Base-by-base conservation (phyloP, 2,113 vertebrate genomes). In the Leiothrix lutea region DNA sequence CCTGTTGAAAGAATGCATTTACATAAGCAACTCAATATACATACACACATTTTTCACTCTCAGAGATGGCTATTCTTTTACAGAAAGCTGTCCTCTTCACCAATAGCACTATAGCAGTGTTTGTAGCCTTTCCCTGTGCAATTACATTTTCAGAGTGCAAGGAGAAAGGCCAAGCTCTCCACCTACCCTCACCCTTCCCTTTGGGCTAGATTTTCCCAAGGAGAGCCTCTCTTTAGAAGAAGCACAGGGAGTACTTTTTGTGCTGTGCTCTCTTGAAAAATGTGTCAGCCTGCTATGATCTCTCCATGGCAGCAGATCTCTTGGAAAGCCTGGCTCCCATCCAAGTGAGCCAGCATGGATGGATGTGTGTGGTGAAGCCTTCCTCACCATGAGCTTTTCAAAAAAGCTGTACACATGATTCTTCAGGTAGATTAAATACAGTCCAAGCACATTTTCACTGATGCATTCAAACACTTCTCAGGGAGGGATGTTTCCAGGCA, bases 211-310 rank as follows among this genome's bases (percentile, higher is more conserved):
- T 92, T 85, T 81, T 79, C 58, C 42, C 65, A 85, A 57, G 85
- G n/a, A 84, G 15, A 15, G 10, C 31, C 42, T 93, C 36, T 90
- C 35, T 71, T 57, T 8, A 57, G 60, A 33, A 89, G 64, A 42
- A 87, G 35, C 69, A 70, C n/a, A 62, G 74, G 60, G 88, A 92
- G 78, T 54, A 90, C 62, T 75, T 64, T 19, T 35, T 64, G 85
- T 87, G 38, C 81, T 90, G 51, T 79, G 56, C 48, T 95, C 18
- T 81, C 86, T 92, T 54, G 79, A 51, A 82, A 94, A 94, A 67
- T 67, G 75, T 66, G 91, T 92, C 88, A 82, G 3, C 35, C 35
- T 85, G 35, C 79, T 79, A 12, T 71, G 88, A 71, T 87, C 25
- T 78, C 50, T 70, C 23, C 60, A 9, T 50, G 70, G 65, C 90